phyloP scores from a whole-genome alignment of 2,113 vertebrate species.

The Sclerurus mexicanus region DNA sequence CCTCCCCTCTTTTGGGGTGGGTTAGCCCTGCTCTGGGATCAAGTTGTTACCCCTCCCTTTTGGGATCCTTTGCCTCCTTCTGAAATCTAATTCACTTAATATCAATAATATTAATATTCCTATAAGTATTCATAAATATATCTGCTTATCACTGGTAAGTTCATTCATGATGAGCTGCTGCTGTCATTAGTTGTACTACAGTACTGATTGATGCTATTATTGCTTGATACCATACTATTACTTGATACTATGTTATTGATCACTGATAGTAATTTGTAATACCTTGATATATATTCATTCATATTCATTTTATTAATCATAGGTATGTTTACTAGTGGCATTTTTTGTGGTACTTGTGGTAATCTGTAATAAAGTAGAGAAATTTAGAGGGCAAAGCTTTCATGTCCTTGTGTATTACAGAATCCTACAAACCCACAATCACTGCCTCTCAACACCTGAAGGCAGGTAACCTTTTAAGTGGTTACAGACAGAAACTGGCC shows the following conservation, averaged over 20 bases:
- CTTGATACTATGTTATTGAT: neutral
- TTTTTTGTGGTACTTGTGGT: neutral
- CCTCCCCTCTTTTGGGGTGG: neutral
- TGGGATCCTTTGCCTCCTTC: neutral
- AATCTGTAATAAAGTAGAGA: neutral
- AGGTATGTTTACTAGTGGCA: neutral
- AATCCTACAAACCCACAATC: neutral
- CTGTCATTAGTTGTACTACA: neutral
- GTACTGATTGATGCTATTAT: neutral
- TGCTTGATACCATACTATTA: neutral
- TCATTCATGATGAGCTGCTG: neutral
- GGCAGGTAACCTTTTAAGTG: neutral
- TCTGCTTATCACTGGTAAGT: neutral
- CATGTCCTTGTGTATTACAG: accelerated
- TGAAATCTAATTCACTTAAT: neutral
- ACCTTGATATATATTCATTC: neutral
- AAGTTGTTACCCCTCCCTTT: neutral
- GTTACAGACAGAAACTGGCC: neutral
- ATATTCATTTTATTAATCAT: neutral
- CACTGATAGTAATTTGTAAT: neutral
- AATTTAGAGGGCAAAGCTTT: neutral
- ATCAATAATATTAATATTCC: neutral
- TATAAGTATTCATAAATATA: neutral
- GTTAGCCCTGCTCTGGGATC: neutral
- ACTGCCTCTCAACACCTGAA: neutral